Evolutionary conservation across 2,888 invertebrate species (phyloP), one percentile per base, ranked within the genome.

Genomic region (Dryadula phaetusa): DNA sequence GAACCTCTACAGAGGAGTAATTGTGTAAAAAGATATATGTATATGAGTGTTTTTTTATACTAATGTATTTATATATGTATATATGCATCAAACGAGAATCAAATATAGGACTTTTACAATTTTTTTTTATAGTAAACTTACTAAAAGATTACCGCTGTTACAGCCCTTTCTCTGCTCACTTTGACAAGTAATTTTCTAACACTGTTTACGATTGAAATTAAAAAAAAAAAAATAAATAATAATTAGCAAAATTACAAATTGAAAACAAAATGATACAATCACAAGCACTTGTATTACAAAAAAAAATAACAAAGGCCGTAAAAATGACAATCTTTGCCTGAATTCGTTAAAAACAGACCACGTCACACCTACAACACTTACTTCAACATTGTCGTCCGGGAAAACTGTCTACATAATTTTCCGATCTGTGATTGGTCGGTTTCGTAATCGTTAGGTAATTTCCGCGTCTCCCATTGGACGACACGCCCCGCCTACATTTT

Each of bases 401-500:
- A 65, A 72, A 75, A 75, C 73, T 80, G 8, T 52, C 52, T 79
- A 79, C 76, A 76, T 82, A 81, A 76, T 79, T 76, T 75, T 76
- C 76, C 77, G 72, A 73, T 71, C 54, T 68, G 64, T 64, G 72
- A 88, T 88, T 88, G 88, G 88, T 70, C 71, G 70, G 69, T 78
- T 69, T 70, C 70, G 74, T 82, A 81, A 83, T 81, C 75, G 78
- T 83, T 82, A 83, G 79, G 78, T 86, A 82, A 83, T 82, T 83
- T 79, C 75, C 79, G 67, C 74, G 76, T 47, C 69, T 66, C 74
- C 77, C 79, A 90, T 90, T 90, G 90, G 90, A 69, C 69, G 75
- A 61, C 4, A 61, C 58, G 75, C 82, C 82, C 80, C 88, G 87
- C 90, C 90, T 76, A 75, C 79, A 82, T 85, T 87, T 82, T 83